These are phyloP conservation scores for Dasysyrphus albostriatus DNA, from an alignment of 2,888 invertebrate genomes.

Conservation along the genomic window DNA sequence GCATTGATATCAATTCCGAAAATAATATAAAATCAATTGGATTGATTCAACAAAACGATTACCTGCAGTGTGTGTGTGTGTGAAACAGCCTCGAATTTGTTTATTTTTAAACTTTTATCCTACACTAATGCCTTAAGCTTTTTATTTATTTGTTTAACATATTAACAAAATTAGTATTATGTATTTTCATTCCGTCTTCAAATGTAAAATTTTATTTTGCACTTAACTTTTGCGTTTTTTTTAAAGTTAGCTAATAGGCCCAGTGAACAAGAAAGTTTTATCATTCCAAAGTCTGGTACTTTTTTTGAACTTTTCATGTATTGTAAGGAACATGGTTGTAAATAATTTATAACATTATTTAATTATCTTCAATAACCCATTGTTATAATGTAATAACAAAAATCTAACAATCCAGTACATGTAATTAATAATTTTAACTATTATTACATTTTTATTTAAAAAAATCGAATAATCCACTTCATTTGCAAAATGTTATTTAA, in stretches of 20 bases:
- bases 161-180: conserved; percentile 53
- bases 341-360: no score
- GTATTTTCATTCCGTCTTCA: conserved; percentile 34
- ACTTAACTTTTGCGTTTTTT: not conserved
- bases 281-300: not conserved
- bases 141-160: conserved; percentile 28
- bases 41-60: conserved; percentile 41
- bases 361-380: no score
- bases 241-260: not conserved
- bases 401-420: no score
- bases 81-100: conserved; percentile 59
- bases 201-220: not conserved
- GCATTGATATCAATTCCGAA: conserved; percentile 42
- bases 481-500: no score
- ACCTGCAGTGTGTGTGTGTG: conserved; percentile 29
- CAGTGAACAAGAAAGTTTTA: not conserved
- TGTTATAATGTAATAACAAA: no score
- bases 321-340: not conserved
- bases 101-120: conserved; percentile 36
- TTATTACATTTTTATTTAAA: no score
- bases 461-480: no score
- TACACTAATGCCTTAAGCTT: conserved; percentile 55
- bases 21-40: conserved; percentile 15
- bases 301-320: not conserved
- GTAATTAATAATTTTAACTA: no score